Evolutionary conservation across 1,140 invertebrate species (phyloP), one percentile per base, ranked within the genome.

Genomic region (Trissolcus basalis): DNA sequence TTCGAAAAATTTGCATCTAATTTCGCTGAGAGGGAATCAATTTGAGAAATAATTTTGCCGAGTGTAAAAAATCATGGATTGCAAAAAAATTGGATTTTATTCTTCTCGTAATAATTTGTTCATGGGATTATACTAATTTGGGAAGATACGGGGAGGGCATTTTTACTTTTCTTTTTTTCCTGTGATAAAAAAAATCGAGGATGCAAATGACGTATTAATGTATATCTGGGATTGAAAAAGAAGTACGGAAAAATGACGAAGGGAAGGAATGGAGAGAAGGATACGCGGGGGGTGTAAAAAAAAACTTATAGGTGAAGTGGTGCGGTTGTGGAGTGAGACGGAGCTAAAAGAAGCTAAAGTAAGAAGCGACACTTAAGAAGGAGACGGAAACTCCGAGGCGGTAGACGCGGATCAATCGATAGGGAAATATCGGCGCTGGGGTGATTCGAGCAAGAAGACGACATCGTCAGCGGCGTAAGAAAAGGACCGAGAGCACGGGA

Each of bases 391-490:
- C 53, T 49, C 19, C 13, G 32, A 59, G 60, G 55, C 64, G 49
- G 79, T 81, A 63, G 74, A 78, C 77, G 73, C 81, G 78, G 81
- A 87, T 87, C 86, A 85, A 87, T 87, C 86, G 85, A 86, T 87
- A 87, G 85, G 85, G 85, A 87, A 87, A 86, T 87, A 85, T 86
- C 82, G 80, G 80, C 77, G 72, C 71, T 76, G 70, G 82, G 80
- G 81, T 76, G 80, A 83, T 79, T 60, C 64, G 71, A 76, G 77
- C 69, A 73, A 71, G 69, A 81, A 45, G 63, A 50, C 56, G 70
- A 45, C 64, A 53, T 27, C 19, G 19, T 27, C 19, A 27, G 48
- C 55, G 32, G 47, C 75, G 50, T 47, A 47, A 47, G 36, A 36
- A 15, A 67, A 69, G 59, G 61, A 75, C 51, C 58, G 48, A 65